Evolutionary conservation across 2,113 vertebrate species (phyloP).

Genomic region (Elaphurus davidianus): DNA sequence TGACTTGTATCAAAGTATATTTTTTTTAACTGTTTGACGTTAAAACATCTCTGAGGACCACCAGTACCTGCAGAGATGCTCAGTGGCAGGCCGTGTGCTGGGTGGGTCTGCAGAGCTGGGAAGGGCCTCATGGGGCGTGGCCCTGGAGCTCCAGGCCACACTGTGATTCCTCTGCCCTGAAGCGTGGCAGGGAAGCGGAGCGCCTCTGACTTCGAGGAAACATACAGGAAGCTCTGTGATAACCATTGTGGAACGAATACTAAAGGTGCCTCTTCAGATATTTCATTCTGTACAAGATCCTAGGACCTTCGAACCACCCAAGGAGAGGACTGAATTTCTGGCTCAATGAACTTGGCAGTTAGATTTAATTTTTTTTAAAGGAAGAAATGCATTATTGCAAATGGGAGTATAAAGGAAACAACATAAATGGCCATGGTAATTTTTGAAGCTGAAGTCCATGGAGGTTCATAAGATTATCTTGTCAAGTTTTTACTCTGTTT

Average conservation of each 20-base stretch:
- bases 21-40: neutral
- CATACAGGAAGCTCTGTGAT: neutral
- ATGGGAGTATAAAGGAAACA: neutral
- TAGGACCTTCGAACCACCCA: neutral
- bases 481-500: neutral
- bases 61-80: rapidly evolving
- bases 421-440: neutral
- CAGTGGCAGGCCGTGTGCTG: neutral
- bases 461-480: neutral
- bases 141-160: neutral
- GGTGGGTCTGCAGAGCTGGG: neutral
- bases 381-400: neutral
- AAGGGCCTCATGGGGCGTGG: neutral
- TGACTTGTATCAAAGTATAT: neutral
- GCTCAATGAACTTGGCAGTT: neutral
- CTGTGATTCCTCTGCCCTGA: neutral
- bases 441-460: neutral
- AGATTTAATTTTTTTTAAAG: neutral
- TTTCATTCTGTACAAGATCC: neutral
- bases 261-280: neutral
- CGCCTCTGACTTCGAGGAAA: neutral
- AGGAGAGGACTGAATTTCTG: neutral
- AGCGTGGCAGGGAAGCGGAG: neutral
- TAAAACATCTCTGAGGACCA: neutral
- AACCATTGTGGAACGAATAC: neutral